Base-by-base conservation (phyloP, 2,888 invertebrate species). In the Apantesis nais region DNA sequence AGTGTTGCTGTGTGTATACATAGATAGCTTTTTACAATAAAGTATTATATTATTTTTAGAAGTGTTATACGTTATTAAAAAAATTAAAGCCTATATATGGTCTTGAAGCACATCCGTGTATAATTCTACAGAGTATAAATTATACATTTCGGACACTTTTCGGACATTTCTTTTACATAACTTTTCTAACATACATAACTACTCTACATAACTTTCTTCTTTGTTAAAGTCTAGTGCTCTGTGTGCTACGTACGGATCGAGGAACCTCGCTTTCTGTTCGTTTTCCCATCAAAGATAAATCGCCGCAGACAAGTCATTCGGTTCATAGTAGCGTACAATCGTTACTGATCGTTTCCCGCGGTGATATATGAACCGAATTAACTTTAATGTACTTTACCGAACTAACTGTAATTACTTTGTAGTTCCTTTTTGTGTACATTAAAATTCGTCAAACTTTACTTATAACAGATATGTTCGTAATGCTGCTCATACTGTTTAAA, bases 231-330 rank as follows among this genome's bases (percentile, higher is more conserved):
- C n/a, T n/a, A 25, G 14, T 60, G 68, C 41, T 48, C 48, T n/a
- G n/a, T n/a, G 65, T 70, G 41, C 48, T 68, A 62, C 67, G 55
- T 66, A 60, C 14, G 37, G 48, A 68, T 66, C 65, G 55, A 61
- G 60, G 41, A 73, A 37, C 60, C 7, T 41, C 39, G 16, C 62
- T 11, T 58, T 66, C 22, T 68, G 67, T 72, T 63, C 55, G 62
- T 68, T 62, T 67, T 55, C 48, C 19, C 31, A 66, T 68, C 37
- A 71, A 41, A 69, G 75, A 77, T 58, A 72, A 70, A 78, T 70
- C 25, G 52, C 62, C 41, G 34, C 39, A 52, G 39, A 16, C 29
- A 41, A 73, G 55, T 65, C 66, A 64, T 73, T 70, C 62, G 66
- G 73, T 73, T n/a, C n/a, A n/a, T 8, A 1, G 48, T 48, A 16